Conservation (phyloP, 2,888 invertebrate genomes). For the Acanthosepion pharaonis region DNA sequence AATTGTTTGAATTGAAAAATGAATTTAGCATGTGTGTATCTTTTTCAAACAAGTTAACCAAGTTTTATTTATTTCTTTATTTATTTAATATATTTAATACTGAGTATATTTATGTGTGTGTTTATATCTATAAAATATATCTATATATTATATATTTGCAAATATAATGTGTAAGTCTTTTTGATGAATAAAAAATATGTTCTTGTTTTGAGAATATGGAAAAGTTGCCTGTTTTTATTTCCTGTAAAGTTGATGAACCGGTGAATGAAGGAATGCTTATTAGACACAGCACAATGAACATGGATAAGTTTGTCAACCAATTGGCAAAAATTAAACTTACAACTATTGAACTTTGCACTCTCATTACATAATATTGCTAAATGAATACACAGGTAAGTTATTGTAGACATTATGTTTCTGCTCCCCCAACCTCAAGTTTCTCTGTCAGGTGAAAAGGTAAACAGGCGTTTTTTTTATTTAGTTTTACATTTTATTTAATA, state of each 20-base stretch:
- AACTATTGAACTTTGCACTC: not conserved
- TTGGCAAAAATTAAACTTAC: not conserved
- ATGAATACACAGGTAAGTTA: not conserved
- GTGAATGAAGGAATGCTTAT: not conserved
- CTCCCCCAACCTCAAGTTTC: not conserved
- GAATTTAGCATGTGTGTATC: not conserved
- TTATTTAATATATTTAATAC: not conserved
- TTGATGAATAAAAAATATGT: not conserved
- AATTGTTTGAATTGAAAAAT: not conserved
- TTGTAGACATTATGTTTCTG: not conserved
- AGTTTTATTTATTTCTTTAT: not conserved
- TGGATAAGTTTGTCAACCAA: not conserved
- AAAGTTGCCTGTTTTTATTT: constrained; percentile 5
- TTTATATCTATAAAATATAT: not conserved
- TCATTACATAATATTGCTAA: not conserved
- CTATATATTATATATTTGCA: not conserved
- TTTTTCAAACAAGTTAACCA: not conserved
- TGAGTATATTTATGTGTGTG: not conserved
- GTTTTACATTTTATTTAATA: not conserved
- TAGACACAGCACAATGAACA: not conserved
- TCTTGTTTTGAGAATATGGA: not conserved
- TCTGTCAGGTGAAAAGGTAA: not conserved
- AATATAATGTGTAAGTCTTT: not conserved
- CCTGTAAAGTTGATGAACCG: not conserved
- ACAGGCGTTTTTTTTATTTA: not conserved